Conservation (phyloP, 2,888 invertebrate genomes). For the Andrena trimmerana region DNA sequence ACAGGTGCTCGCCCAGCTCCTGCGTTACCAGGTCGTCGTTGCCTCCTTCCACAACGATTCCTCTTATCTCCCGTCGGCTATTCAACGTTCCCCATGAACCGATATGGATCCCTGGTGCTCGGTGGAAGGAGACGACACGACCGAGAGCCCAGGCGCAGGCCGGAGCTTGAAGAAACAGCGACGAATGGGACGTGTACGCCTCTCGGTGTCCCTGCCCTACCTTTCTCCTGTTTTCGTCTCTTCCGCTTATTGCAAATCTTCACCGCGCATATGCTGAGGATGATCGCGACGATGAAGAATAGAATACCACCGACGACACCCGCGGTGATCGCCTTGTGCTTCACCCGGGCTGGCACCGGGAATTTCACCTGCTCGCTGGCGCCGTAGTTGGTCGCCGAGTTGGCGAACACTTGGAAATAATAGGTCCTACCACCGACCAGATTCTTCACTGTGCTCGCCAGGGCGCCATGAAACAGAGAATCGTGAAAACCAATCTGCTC, state of each 20-base stretch:
- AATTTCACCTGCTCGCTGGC: constrained; percentile 95
- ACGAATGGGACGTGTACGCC: constrained; percentile 24
- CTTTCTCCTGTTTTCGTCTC: constrained; percentile 98
- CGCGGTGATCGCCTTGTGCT: constrained; percentile 98
- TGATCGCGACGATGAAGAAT: constrained; percentile 98
- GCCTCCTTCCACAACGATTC: constrained; percentile 23
- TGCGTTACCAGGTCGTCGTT: constrained; percentile 72
- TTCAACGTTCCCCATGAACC: neutral
- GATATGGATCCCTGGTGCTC: neutral
- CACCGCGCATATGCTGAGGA: constrained; percentile 98
- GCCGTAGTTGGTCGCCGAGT: constrained; percentile 94
- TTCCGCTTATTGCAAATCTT: constrained; percentile 99
- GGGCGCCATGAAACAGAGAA: constrained; percentile 18
- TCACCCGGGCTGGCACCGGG: constrained; percentile 95
- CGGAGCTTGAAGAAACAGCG: constrained; percentile 58
- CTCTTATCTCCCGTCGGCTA: neutral
- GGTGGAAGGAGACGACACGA: constrained; percentile 47
- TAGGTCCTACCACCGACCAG: constrained; percentile 96
- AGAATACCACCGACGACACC: constrained; percentile 98
- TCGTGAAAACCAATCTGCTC: too few species aligned
- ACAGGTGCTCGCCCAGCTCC: constrained; percentile 74
- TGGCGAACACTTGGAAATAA: constrained; percentile 96
- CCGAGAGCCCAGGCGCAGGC: constrained; percentile 75
- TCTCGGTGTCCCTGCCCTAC: constrained; percentile 86
- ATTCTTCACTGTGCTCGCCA: constrained; percentile 91